Base-by-base conservation (phyloP, 2,113 vertebrate genomes). In the Pan paniscus region DNA sequence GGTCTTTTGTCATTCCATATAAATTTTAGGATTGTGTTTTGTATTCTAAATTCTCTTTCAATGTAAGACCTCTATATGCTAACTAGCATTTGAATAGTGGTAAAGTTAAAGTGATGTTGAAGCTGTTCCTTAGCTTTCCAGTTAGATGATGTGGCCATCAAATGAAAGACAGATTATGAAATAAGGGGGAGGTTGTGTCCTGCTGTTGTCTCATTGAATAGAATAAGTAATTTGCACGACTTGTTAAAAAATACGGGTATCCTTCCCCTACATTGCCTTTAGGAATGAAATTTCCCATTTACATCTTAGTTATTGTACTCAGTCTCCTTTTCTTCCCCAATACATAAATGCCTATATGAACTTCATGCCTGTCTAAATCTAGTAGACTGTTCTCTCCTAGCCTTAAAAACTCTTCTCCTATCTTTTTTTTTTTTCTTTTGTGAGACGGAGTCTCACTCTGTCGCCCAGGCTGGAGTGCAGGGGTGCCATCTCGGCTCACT, bases 401-500 rank as follows among this genome's bases (percentile, higher is more conserved):
- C 10, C 10, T 52, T 40, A 75, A 64, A 48, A 70, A 9, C 14
- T 40, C 18, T 55, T 55, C 52, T 55, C 52, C 20, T 20, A 20
- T 55, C 52, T 55, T 55, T 20, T 50, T 55, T 55, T 55, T 50
- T 18, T 52, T 18, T 20, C 20, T 55, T 20, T 55, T 55, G 20
- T 55, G 52, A 55, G 18, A 2, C 6, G 0, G 52, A 20, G 52
- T 55, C 52, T 55, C 0, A 0, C 17, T 20, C 18, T 55, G 52
- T 2, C 0, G 0, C 52, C 18, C 52, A 55, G 6, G 52, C 52
- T 20, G 52, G 52, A 55, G 52, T 55, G 18, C 46, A 20, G 52
- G 0, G 2, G 52, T 2, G 1, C 18, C 6, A 55, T 55, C 52
- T 55, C 0, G 52, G 52, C 18, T 55, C 18, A 0, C 52, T 55